These are phyloP conservation scores for Microctenopoma stevenorrisi DNA, from an alignment of 2,797 vertebrate genomes.

Conservation along the genomic window DNA sequence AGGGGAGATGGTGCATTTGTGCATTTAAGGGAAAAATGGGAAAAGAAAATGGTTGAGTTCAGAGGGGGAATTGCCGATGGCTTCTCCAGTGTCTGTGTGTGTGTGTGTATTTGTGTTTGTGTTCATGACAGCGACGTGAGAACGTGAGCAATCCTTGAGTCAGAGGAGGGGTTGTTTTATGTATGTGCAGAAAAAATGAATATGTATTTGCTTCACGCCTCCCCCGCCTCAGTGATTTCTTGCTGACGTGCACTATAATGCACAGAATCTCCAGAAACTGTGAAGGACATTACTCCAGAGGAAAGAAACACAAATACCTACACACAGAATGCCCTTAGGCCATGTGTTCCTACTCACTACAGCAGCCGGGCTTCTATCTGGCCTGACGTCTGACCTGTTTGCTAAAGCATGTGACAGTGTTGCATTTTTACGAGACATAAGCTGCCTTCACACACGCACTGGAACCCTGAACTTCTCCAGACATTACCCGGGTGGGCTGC, in stretches of 20 bases:
- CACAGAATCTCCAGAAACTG: constrained; percentile 66
- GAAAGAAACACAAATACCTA: constrained; percentile 47
- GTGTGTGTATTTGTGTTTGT: constrained; percentile 1
- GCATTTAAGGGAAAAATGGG: constrained; percentile 54
- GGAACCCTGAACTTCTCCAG: too few relatives aligned
- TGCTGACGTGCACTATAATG: constrained; percentile 66
- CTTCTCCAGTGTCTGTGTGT: constrained; percentile 25
- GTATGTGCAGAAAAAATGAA: constrained; percentile 65
- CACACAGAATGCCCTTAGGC: constrained; percentile 50
- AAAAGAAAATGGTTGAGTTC: constrained; percentile 36
- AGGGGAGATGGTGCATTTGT: constrained; percentile 55
- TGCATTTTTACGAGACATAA: constrained; percentile 49
- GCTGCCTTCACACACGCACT: background rate
- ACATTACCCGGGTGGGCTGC: too few relatives aligned
- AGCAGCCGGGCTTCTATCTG: constrained; percentile 44
- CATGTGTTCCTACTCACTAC: constrained; percentile 58
- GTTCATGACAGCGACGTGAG: constrained; percentile 31
- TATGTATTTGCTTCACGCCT: constrained; percentile 75
- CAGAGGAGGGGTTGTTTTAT: constrained; percentile 49
- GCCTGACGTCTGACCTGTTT: constrained; percentile 61
- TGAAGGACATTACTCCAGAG: constrained; percentile 71
- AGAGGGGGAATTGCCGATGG: constrained; percentile 36
- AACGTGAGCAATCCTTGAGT: constrained; percentile 33
- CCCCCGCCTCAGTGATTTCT: constrained; percentile 63
- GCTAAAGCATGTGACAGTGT: constrained; percentile 52